Conservation (phyloP, 2,797 vertebrate species). For the Aeoliscus strigatus region DNA sequence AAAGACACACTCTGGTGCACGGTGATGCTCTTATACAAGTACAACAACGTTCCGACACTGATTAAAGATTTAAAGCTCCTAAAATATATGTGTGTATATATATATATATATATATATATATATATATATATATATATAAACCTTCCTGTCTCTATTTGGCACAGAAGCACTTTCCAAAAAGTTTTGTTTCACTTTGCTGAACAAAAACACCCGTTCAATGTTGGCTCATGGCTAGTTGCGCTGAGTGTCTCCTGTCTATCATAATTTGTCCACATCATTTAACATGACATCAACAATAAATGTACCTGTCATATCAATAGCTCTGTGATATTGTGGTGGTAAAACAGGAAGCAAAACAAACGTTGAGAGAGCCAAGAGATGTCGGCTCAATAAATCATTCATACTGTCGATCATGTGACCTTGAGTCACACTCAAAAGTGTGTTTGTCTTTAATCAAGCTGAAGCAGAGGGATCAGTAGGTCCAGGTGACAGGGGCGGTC, state of each 20-base stretch:
- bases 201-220: conserved; percentile 2
- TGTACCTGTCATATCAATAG: too few relatives aligned
- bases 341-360: too few relatives aligned
- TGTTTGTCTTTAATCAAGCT: too few relatives aligned
- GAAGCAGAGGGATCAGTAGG: not conserved
- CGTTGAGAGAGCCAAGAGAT: too few relatives aligned
- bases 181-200: conserved; percentile 25
- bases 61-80: conserved; percentile 38
- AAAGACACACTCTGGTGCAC: not conserved
- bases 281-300: too few relatives aligned
- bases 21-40: conserved; percentile 10
- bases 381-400: too few relatives aligned
- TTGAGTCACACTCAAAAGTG: not conserved
- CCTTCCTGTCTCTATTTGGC: conserved; percentile 7
- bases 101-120: too few relatives aligned
- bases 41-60: conserved; percentile 18
- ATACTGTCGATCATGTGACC: too few relatives aligned
- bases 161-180: conserved; percentile 6
- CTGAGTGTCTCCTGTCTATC: too few relatives aligned
- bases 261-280: too few relatives aligned
- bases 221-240: too few relatives aligned
- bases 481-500: conserved; percentile 12
- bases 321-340: too few relatives aligned
- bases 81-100: not conserved
- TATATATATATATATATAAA: not conserved